Base-by-base conservation (phyloP, 2,888 invertebrate species). In the Ephialtes manifestator region DNA sequence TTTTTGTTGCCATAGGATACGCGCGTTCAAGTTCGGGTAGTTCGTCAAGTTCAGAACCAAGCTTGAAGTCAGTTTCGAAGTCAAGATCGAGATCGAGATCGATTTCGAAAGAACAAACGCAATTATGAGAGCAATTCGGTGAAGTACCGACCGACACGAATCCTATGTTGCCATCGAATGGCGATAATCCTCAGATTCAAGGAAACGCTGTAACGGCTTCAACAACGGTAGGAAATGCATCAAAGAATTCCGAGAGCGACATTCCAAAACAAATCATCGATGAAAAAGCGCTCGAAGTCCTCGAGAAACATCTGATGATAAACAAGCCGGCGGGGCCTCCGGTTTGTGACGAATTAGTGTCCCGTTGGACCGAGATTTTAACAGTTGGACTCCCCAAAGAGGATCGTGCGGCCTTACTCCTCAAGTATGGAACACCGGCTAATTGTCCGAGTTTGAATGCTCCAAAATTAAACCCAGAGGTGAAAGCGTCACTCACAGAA, bases 401-500 rank as follows among this genome's bases (percentile, higher is more conserved):
- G 43, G 81, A 86, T 43, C 53, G 68, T 5, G 35, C 58, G 24
- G 74, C 71, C 4, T 68, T 75, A 24, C 63, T 76, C 24, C 65
- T 76, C 24, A 86, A 86, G 39, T 80, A 85, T 35, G 53, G 67
- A 31, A 83, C 79, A 43, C 75, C 86, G n/a, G 78, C 75, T 51
- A 87, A 88, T 76, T 86, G 80, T 55, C 39, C 35, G 13, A 15
- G 15, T 13, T 35, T 86, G 51, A 84, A 88, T 28, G 72, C 83
- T 13, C 86, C 81, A 10, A 84, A 83, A 46, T 58, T 88, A 13
- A 86, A 87, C 53, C 11, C 67, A 11, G 80, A 86, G 28, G 65
- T 87, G 13, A 80, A 80, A 24, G 76, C 43, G 43, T 82, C 81
- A 43, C 53, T 84, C 8, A 51, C 77, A n/a, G 86, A 86, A 60